phyloP scores from a whole-genome alignment of 1,140 invertebrate species.

The Polyergus mexicanus region DNA sequence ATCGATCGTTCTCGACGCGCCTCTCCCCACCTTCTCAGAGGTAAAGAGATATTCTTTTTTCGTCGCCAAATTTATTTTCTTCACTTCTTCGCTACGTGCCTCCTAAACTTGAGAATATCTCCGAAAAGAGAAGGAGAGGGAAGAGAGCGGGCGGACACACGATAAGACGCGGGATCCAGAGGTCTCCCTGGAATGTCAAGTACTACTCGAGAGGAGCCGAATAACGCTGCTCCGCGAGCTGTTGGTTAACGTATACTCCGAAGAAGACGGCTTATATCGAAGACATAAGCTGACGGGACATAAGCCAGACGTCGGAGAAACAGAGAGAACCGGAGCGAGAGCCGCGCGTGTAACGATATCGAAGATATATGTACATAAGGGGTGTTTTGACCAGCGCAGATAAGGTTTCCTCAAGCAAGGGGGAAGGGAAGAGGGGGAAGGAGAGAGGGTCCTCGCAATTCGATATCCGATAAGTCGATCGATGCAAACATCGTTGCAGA shows the following conservation, averaged over 20 bases:
- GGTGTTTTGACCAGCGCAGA: slow-evolving; percentile 1
- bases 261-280: slow-evolving; percentile 26
- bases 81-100: not conserved
- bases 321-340: not conserved
- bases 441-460: not conserved
- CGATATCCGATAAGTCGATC: not conserved
- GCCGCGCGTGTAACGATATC: not conserved
- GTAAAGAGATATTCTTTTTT: not conserved
- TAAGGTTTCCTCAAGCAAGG: slow-evolving; percentile 20
- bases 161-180: slow-evolving; percentile 44
- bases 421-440: not conserved
- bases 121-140: not conserved
- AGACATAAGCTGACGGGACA: slow-evolving; percentile 46
- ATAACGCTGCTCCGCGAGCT: slow-evolving; percentile 12
- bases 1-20: not conserved
- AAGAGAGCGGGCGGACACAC: not conserved
- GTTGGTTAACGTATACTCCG: slow-evolving; percentile 8
- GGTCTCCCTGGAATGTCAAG: slow-evolving; percentile 71
- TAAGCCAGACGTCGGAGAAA: slow-evolving; percentile 44
- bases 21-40: not conserved
- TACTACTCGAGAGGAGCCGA: slow-evolving; percentile 54
- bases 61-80: slow-evolving; percentile 36
- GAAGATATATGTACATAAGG: not conserved
- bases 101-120: not conserved
- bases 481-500: not conserved